Percentiles rank a stretch among this genome's conserved stretches.
These are phyloP conservation scores for Trachelus tabidus DNA, from an alignment of 2,888 invertebrate species.

Conservation along the genomic window DNA sequence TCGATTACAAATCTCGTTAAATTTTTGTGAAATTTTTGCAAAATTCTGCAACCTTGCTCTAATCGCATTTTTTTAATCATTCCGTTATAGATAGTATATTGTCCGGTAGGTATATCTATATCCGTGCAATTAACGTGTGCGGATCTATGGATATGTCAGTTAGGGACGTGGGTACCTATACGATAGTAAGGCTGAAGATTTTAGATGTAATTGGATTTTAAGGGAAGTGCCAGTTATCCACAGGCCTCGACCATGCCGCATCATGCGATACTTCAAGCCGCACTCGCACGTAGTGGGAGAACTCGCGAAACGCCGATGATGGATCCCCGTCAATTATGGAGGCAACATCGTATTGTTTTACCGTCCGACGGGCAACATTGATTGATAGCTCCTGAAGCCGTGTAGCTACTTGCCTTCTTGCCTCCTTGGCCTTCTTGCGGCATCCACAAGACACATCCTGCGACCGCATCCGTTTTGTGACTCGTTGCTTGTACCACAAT, in stretches of 20 bases:
- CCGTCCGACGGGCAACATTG: slow-evolving; percentile 63
- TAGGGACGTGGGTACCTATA: background rate
- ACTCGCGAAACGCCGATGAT: slow-evolving; percentile 62
- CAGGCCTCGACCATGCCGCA: background rate
- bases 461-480: slow-evolving; percentile 22
- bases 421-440: slow-evolving; percentile 44
- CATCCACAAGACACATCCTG: slow-evolving; percentile 31
- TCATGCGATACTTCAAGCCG: background rate
- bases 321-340: slow-evolving; percentile 66
- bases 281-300: background rate
- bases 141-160: background rate
- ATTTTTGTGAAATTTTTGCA: too few species aligned
- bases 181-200: background rate
- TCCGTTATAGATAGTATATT: background rate
- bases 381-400: slow-evolving; percentile 57
- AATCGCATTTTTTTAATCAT: too few species aligned
- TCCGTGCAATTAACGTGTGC: background rate
- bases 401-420: slow-evolving; percentile 55
- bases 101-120: background rate
- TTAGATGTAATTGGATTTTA: background rate
- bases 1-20: background rate
- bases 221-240: background rate
- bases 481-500: slow-evolving; percentile 27
- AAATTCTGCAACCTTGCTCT: too few species aligned
- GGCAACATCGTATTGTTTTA: slow-evolving; percentile 66